Percentiles rank a stretch among this genome's conserved stretches.
phyloP scores from a whole-genome alignment of 2,113 vertebrate genomes.

The Strix aluco region DNA sequence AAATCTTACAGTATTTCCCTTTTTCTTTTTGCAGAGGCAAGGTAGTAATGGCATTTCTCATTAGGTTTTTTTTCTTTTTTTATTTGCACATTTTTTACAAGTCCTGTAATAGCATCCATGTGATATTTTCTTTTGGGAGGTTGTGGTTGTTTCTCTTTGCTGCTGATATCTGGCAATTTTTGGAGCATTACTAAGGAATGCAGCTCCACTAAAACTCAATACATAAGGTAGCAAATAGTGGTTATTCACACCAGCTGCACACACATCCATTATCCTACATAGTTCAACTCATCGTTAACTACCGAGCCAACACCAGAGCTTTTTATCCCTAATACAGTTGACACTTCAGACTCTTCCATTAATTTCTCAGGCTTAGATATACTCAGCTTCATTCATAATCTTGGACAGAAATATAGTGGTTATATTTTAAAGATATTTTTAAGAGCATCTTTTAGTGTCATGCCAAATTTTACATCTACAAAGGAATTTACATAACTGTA shows the following conservation, averaged over 20 bases:
- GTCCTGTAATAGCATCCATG: not conserved
- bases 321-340: not conserved
- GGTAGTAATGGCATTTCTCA: not conserved
- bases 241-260: not conserved
- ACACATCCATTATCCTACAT: fast-evolving
- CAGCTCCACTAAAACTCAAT: not conserved
- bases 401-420: not conserved
- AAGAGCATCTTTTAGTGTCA: not conserved
- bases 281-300: not conserved
- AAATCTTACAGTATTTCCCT: not conserved
- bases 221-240: not conserved
- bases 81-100: not conserved
- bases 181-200: not conserved
- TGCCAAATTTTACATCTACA: not conserved
- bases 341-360: not conserved
- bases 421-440: not conserved
- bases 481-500: not conserved
- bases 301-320: fast-evolving
- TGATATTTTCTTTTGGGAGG: not conserved
- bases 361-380: not conserved
- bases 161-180: not conserved
- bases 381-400: not conserved
- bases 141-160: not conserved
- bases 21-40: not conserved
- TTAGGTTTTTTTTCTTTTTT: not conserved